A percentile compares a stretch with the other conserved stretches of the same genome.
phyloP scores from a whole-genome alignment of 2,113 vertebrate species.

The Pomatostomus ruficeps region DNA sequence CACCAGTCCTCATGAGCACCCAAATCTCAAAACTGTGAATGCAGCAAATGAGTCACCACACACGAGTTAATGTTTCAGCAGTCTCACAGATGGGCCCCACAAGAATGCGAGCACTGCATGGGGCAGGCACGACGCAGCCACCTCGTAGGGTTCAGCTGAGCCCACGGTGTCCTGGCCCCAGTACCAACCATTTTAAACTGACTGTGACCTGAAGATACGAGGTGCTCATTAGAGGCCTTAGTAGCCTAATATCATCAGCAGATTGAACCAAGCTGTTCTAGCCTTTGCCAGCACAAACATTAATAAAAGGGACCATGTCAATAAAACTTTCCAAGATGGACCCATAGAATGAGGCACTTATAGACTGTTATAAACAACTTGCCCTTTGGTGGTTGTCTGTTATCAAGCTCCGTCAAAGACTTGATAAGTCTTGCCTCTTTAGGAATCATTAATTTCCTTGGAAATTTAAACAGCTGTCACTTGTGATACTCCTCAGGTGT shows the following conservation, averaged over 20 bases:
- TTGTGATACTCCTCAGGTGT: constrained; percentile 80
- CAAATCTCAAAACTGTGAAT: neutral
- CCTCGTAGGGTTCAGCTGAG: neutral
- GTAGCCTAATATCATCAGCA: constrained; percentile 60
- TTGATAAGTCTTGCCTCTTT: constrained; percentile 77
- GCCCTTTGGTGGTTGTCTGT: constrained; percentile 61
- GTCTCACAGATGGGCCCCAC: neutral
- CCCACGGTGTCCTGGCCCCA: neutral
- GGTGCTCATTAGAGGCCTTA: constrained; percentile 64
- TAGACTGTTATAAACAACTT: constrained; percentile 74
- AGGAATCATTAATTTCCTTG: constrained; percentile 79
- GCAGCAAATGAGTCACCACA: neutral
- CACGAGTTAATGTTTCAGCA: neutral
- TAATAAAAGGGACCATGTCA: constrained; percentile 59
- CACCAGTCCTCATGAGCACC: neutral
- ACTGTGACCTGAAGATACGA: constrained; percentile 45
- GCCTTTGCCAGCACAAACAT: constrained; percentile 61
- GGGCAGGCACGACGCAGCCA: neutral
- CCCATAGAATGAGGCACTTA: constrained; percentile 71
- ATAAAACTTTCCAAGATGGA: constrained; percentile 67
- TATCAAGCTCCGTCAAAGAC: constrained; percentile 73
- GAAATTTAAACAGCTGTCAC: constrained; percentile 85
- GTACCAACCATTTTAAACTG: constrained; percentile 54
- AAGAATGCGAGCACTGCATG: neutral
- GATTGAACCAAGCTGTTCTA: constrained; percentile 56